Percentiles rank a stretch among this genome's conserved stretches.
These are phyloP conservation scores for Etheostoma spectabile DNA, from an alignment of 2,113 vertebrate genomes.

Conservation along the genomic window DNA sequence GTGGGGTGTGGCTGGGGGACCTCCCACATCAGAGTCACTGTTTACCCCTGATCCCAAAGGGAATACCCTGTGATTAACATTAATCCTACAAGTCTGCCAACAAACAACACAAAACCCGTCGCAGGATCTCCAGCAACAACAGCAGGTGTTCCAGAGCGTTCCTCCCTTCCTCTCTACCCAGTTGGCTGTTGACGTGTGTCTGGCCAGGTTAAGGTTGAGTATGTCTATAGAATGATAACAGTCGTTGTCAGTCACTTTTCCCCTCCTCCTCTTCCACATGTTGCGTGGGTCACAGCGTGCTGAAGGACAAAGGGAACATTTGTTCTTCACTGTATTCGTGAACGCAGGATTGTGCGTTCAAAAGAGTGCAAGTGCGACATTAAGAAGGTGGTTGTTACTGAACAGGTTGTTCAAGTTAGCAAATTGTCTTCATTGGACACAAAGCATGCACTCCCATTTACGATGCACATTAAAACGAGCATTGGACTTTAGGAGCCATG, in stretches of 20 bases:
- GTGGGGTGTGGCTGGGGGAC: conserved; percentile 48
- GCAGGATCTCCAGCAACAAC: conserved; percentile 41
- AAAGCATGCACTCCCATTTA: too few relatives aligned
- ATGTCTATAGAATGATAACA: not conserved
- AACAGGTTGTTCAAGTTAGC: too few relatives aligned
- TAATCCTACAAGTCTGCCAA: conserved; percentile 59
- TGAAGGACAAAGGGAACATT: not conserved
- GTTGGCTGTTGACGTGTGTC: conserved; percentile 4
- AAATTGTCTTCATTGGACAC: too few relatives aligned
- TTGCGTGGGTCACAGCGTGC: not conserved
- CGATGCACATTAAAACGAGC: too few relatives aligned
- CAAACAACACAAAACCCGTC: conserved; percentile 60
- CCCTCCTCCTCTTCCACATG: not conserved
- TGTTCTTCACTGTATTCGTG: too few relatives aligned
- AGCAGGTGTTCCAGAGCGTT: conserved; percentile 32
- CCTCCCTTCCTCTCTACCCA: not conserved
- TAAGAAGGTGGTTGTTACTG: too few relatives aligned
- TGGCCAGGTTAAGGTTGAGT: conserved; percentile 11
- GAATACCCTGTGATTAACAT: conserved; percentile 62
- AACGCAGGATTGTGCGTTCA: not conserved
- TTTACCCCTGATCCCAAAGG: conserved; percentile 46
- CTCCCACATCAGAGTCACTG: conserved; percentile 51
- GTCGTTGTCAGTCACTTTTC: not conserved
- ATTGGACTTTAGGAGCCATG: too few relatives aligned
- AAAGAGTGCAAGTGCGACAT: not conserved